Conservation (phyloP, 2,113 vertebrate species). For the Engystomops pustulosus region DNA sequence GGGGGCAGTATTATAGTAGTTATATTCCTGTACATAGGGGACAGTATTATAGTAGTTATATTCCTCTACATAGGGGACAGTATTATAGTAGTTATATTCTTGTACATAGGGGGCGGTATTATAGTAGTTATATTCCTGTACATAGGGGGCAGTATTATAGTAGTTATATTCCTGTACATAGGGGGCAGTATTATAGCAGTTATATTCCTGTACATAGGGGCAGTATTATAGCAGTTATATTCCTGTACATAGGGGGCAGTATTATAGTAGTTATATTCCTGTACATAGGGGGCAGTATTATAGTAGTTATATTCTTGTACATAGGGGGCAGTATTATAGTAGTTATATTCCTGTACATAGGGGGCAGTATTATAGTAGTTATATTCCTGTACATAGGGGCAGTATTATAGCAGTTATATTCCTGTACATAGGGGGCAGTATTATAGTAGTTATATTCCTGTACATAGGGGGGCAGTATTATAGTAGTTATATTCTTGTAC, state of each 20-base stretch:
- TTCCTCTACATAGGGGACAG: background rate
- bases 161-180: conserved; percentile 19
- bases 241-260: background rate
- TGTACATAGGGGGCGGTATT: background rate
- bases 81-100: background rate
- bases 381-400: conserved; percentile 1
- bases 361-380: background rate
- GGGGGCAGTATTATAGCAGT: background rate
- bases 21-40: too few species aligned
- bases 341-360: conserved; percentile 4
- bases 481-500: conserved; percentile 2
- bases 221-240: background rate
- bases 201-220: background rate
- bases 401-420: conserved; percentile 5
- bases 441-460: conserved; percentile 2
- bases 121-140: background rate
- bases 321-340: conserved; percentile 10
- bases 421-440: background rate
- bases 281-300: background rate
- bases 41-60: background rate
- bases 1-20: background rate
- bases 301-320: conserved; percentile 9
- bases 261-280: conserved; percentile 2
- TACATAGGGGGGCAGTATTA: background rate
- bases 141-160: conserved; percentile 1